phyloP scores from a whole-genome alignment of 1,140 invertebrate genomes.

The Lordiphosa stackelbergi region DNA sequence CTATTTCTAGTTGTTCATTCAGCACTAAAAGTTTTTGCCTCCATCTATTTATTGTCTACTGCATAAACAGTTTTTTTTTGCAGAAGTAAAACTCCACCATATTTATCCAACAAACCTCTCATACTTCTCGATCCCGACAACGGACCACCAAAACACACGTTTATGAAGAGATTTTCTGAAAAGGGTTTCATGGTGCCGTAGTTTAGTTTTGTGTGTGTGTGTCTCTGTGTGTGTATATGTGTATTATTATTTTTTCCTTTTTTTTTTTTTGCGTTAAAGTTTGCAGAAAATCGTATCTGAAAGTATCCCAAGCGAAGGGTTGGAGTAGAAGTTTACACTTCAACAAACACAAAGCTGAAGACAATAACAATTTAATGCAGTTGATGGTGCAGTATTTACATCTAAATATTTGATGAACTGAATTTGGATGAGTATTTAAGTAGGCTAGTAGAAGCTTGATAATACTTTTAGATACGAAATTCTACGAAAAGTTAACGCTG shows the following conservation, averaged over 20 bases:
- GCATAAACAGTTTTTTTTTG: too few species aligned
- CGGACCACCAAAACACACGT: too few species aligned
- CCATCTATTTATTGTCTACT: too few species aligned
- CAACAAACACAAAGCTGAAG: background rate
- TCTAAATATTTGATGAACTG: too few species aligned
- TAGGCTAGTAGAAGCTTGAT: background rate
- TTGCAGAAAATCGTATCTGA: conserved; percentile 76
- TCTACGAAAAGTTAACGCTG: conserved; percentile 70
- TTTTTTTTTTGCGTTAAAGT: conserved; percentile 65
- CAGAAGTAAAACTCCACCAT: too few species aligned
- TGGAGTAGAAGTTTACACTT: too few species aligned
- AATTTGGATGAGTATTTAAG: too few species aligned
- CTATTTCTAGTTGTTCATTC: too few species aligned
- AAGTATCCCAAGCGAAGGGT: conserved; percentile 32
- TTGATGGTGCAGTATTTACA: background rate
- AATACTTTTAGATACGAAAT: conserved; percentile 69
- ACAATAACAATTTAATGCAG: background rate
- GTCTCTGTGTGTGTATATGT: conserved; percentile 10
- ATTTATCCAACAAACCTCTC: too few species aligned
- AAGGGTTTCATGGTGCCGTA: conserved; percentile 31
- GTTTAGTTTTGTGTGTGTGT: conserved; percentile 5
- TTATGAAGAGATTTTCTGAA: conserved; percentile 15
- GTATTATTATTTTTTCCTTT: conserved; percentile 14
- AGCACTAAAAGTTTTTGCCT: too few species aligned
- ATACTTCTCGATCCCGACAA: too few species aligned